Percentiles rank a stretch among this genome's conserved stretches.
phyloP scores from a whole-genome alignment of 2,888 invertebrate genomes.

The Limnephilus rhombicus region DNA sequence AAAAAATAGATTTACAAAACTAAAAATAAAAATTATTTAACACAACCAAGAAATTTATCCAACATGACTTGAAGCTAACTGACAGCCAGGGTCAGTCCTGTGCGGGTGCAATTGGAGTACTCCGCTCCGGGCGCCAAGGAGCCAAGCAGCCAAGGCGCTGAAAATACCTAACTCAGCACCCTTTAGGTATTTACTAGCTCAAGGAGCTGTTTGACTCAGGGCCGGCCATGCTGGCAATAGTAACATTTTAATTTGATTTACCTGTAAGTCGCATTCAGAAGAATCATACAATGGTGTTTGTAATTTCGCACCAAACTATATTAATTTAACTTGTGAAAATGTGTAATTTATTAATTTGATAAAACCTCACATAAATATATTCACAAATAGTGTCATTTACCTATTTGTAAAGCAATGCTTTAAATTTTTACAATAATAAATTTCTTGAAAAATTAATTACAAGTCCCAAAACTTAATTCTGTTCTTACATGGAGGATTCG shows the following conservation, averaged over 20 bases:
- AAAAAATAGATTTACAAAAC: neutral
- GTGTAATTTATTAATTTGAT: neutral
- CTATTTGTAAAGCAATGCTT: neutral
- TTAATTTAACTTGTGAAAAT: neutral
- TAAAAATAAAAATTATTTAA: neutral
- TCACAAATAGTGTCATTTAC: neutral
- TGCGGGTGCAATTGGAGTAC: too few relatives aligned
- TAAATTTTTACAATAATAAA: neutral
- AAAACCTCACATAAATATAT: neutral
- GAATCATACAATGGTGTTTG: neutral
- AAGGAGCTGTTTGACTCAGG: too few relatives aligned
- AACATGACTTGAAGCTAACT: neutral
- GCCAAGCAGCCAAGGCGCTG: too few relatives aligned
- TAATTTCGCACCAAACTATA: neutral
- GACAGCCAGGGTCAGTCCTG: too few relatives aligned
- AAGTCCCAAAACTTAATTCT: too few relatives aligned
- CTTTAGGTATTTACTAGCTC: too few relatives aligned
- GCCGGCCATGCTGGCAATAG: neutral
- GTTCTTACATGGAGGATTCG: too few relatives aligned
- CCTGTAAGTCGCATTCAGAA: neutral
- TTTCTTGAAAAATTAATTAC: neutral
- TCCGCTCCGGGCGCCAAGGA: too few relatives aligned
- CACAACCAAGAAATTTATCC: neutral
- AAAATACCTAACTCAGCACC: too few relatives aligned
- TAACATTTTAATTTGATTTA: neutral